Conservation (phyloP, 2,113 vertebrate species). For the Corvus hawaiiensis region DNA sequence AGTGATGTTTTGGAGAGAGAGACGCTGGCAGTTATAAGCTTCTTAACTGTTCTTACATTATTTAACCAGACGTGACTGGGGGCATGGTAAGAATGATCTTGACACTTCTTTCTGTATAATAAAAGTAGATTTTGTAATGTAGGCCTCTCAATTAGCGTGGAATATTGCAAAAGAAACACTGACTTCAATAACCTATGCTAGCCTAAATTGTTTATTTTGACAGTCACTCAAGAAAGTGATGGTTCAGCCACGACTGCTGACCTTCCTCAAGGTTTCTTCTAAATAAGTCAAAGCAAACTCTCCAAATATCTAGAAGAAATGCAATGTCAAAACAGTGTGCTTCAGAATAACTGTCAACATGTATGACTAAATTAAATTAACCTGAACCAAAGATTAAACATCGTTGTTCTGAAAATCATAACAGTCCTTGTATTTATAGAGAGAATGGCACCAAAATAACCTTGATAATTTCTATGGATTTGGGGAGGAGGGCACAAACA, state of each 20-base stretch:
- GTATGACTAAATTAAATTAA: slow-evolving; percentile 26
- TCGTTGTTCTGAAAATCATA: background rate
- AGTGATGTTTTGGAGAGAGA: background rate
- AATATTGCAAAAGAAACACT: slow-evolving; percentile 8
- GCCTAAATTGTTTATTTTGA: slow-evolving; percentile 31
- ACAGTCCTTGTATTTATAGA: background rate
- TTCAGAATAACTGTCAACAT: slow-evolving; percentile 12
- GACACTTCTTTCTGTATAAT: background rate
- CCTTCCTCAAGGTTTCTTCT: slow-evolving; percentile 19
- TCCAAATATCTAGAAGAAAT: background rate
- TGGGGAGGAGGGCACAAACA: background rate
- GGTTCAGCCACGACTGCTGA: slow-evolving; percentile 32
- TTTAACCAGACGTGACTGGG: background rate
- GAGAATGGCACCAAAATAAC: background rate
- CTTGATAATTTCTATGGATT: background rate
- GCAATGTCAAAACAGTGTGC: background rate
- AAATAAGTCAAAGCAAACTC: slow-evolving; percentile 5
- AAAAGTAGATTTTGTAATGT: background rate
- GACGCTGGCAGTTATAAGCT: background rate
- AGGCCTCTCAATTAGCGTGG: background rate
- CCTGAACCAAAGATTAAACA: background rate
- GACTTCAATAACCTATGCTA: background rate
- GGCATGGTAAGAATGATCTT: background rate
- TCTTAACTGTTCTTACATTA: background rate
- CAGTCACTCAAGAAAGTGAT: slow-evolving; percentile 21